phyloP scores from a whole-genome alignment of 2,113 vertebrate genomes.

The Cephalopterus ornatus region DNA sequence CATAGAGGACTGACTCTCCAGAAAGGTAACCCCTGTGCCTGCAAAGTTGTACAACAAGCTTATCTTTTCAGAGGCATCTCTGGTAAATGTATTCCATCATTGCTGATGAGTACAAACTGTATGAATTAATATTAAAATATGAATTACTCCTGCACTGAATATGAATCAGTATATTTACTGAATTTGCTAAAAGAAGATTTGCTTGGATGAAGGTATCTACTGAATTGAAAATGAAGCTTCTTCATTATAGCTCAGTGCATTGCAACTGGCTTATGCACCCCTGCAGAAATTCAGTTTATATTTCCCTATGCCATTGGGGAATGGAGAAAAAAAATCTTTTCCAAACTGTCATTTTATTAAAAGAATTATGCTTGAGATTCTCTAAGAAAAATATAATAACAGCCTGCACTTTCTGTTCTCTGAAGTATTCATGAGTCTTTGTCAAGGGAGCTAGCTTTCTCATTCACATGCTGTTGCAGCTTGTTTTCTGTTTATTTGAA shows the following conservation, averaged over 20 bases:
- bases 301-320: neutral
- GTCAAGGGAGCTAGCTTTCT: neutral
- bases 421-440: slow-evolving; percentile 10
- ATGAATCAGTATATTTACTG: neutral
- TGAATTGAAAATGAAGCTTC: slow-evolving; percentile 7
- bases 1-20: neutral
- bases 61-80: neutral
- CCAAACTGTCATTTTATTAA: neutral
- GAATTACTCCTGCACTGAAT: neutral
- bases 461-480: slow-evolving; percentile 18
- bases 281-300: neutral
- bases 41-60: neutral
- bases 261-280: neutral
- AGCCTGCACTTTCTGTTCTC: neutral
- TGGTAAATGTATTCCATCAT: neutral
- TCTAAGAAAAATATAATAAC: neutral
- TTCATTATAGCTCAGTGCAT: neutral
- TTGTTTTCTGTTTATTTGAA: slow-evolving; percentile 30
- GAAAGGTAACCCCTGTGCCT: neutral
- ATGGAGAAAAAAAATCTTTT: neutral
- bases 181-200: slow-evolving; percentile 7
- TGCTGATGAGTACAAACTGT: neutral
- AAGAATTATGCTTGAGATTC: neutral
- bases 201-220: neutral
- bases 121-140: slow-evolving; percentile 47